Base-by-base conservation (phyloP, 2,797 vertebrate genomes). In the Thunnus albacares region DNA sequence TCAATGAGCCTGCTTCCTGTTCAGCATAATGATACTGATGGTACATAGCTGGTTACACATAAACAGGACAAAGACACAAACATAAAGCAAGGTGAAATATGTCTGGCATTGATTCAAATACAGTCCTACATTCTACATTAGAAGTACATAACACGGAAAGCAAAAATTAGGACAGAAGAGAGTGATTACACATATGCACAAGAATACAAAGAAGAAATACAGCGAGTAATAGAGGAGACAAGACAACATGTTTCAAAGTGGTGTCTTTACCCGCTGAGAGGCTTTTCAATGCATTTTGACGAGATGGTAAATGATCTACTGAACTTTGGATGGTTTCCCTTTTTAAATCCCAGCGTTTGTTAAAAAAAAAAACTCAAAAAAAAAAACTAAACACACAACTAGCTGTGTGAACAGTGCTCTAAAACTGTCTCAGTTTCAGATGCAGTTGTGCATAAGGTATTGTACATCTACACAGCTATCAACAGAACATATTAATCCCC, bases 311-410 rank as follows among this genome's bases (percentile, higher is more conserved):
- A 83, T 80, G 84, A 84, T 65, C 58, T 62, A 52, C 63, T 74
- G 68, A 91, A 87, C 75, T 86, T 90, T 90, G 81, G 79, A 89
- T 79, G 82, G 60, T 79, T 95, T 94, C 92, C 90, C 91, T 93
- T 94, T 93, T 90, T 90, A 92, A 90, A 91, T 93, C 89, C 85
- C 78, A 85, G 73, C 52, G 26, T 82, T 88, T 81, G 63, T 79
- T 71, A 2, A 26, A 83, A 76, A 76, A 65, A 18, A 57, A 60
- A 47, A 64, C 28, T 33, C 4, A 43, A 10, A 26, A 15, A 57
- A 7, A 28, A 35, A 35, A 71, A 63, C 47, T 8, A 20, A 20
- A 20, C 20, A 47, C 47, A 65, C 20, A 38, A 52, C 28, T 11
- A 49, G 66, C 58, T 56, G 75, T 58, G 79, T 71, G 81, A 74